Evolutionary conservation across 2,888 invertebrate species (phyloP).

Genomic region (Mesorhabditis belari): DNA sequence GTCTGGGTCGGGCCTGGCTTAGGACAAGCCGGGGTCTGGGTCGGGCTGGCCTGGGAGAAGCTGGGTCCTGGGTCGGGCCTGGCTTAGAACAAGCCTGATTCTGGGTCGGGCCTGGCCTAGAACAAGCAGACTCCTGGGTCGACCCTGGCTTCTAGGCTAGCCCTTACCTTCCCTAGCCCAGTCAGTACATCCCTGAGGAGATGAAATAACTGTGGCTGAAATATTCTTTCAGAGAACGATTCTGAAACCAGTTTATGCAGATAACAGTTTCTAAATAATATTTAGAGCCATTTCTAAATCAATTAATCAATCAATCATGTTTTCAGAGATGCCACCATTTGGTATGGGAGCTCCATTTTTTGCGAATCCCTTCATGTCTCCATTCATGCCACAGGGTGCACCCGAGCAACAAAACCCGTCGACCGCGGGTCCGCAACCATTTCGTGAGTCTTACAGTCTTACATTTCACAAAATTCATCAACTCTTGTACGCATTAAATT

Average conservation of each 20-base stretch:
- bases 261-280: too few species aligned
- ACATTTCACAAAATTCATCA: background rate
- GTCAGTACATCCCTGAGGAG: background rate
- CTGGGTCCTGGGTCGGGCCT: too few species aligned
- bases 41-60: too few species aligned
- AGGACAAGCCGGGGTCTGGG: too few species aligned
- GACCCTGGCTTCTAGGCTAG: too few species aligned
- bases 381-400: slow-evolving; percentile 37
- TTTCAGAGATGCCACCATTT: slow-evolving; percentile 26
- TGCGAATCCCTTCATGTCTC: slow-evolving; percentile 50
- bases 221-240: background rate
- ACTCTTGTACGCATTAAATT: background rate
- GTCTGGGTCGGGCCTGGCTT: too few species aligned
- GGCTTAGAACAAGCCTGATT: too few species aligned
- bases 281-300: too few species aligned
- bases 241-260: too few species aligned
- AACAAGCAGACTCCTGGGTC: too few species aligned
- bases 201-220: background rate
- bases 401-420: background rate
- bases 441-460: background rate
- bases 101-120: too few species aligned
- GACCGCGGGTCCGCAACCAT: background rate
- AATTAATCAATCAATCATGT: background rate
- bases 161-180: too few species aligned
- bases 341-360: slow-evolving; percentile 36